Conservation (phyloP, 2,888 invertebrate species). For the Masnerella sp. region DNA sequence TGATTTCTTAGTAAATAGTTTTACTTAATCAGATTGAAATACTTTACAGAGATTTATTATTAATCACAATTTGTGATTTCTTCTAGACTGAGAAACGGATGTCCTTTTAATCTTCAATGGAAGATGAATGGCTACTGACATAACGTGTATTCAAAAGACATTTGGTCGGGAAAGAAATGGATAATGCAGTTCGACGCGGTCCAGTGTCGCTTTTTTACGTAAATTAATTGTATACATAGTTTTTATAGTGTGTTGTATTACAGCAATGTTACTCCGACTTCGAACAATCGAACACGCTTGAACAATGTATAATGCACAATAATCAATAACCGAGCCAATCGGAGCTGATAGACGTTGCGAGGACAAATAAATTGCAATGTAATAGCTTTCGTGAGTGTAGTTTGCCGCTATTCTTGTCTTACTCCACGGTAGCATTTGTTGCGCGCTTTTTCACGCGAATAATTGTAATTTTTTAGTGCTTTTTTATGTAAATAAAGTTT, state of each 20-base stretch:
- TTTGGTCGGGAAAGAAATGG: slow-evolving; percentile 6
- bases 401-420: slow-evolving; percentile 45
- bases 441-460: slow-evolving; percentile 35
- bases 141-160: slow-evolving; percentile 26
- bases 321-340: slow-evolving; percentile 36
- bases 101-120: slow-evolving; percentile 40
- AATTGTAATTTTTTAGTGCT: slow-evolving; percentile 48
- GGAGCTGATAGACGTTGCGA: slow-evolving; percentile 45
- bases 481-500: slow-evolving; percentile 60
- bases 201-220: slow-evolving; percentile 48
- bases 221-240: too few species aligned
- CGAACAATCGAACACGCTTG: slow-evolving; percentile 41
- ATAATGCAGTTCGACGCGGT: slow-evolving; percentile 31
- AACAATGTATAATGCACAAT: slow-evolving; percentile 40
- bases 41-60: too few species aligned
- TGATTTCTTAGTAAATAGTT: too few species aligned
- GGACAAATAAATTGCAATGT: slow-evolving; percentile 46
- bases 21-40: too few species aligned
- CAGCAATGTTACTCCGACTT: slow-evolving; percentile 39
- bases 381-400: slow-evolving; percentile 51
- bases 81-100: slow-evolving; percentile 44
- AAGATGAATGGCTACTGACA: slow-evolving; percentile 46
- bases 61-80: too few species aligned
- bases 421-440: slow-evolving; percentile 36
- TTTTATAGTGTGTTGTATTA: slow-evolving; percentile 45